Conservation (phyloP, 1,140 invertebrate genomes). For the Heliothis virescens region DNA sequence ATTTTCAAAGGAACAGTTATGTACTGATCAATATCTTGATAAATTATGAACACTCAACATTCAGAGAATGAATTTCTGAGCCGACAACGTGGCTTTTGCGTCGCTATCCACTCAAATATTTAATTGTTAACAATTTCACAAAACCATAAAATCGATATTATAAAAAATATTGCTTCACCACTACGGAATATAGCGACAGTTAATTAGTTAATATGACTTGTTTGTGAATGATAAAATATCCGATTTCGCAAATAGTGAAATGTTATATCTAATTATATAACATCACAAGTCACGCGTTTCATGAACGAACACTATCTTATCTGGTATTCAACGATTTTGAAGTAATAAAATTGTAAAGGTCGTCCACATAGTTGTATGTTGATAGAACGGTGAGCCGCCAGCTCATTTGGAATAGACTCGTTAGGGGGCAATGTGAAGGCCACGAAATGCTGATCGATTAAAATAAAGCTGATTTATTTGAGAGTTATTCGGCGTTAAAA, state of each 20-base stretch:
- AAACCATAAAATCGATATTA: conserved; percentile 1
- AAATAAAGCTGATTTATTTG: conserved; percentile 41
- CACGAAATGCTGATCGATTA: conserved; percentile 27
- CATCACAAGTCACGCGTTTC: conserved; percentile 28
- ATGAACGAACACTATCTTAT: conserved; percentile 33
- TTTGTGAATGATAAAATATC: conserved; percentile 27
- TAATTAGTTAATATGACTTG: conserved; percentile 28
- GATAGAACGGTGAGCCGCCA: conserved; percentile 4
- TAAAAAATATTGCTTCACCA: neutral
- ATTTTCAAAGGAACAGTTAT: conserved; percentile 9
- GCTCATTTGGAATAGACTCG: conserved; percentile 21
- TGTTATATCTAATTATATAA: conserved; percentile 36
- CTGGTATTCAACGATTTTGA: conserved; percentile 31
- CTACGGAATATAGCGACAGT: conserved; percentile 11
- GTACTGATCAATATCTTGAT: conserved; percentile 20
- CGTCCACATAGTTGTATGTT: conserved; percentile 12
- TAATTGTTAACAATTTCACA: conserved; percentile 13
- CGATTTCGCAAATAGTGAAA: conserved; percentile 27
- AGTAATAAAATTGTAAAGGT: conserved; percentile 42
- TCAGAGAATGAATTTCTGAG: conserved; percentile 28
- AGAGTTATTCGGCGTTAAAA: conserved; percentile 35
- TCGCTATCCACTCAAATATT: conserved; percentile 37
- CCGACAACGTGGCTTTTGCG: neutral
- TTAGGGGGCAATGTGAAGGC: conserved; percentile 46
- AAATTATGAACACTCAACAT: conserved; percentile 6